Evolutionary conservation across 2,797 vertebrate genomes (phyloP).

Genomic region (Bothrops alternatus): DNA sequence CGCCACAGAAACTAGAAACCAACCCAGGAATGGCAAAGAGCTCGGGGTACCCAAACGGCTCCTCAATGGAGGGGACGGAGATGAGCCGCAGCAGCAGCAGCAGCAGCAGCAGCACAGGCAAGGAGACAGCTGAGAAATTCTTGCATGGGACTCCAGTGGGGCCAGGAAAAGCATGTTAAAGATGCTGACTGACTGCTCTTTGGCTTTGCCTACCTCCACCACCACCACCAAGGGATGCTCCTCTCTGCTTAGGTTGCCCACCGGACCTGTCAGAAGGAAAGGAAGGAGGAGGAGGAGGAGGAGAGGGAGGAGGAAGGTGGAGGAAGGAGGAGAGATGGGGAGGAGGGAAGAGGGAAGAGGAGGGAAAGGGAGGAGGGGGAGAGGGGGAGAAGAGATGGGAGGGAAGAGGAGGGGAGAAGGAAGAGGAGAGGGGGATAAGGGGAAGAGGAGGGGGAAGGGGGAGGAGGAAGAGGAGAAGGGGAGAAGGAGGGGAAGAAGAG

Average conservation of each 20-base stretch:
- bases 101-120: neutral
- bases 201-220: neutral
- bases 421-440: fast-evolving
- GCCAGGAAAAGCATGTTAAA: neutral
- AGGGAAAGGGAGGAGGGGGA: too few species aligned
- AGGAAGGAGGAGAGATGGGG: too few species aligned
- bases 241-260: neutral
- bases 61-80: neutral
- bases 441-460: fast-evolving
- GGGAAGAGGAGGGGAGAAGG: too few species aligned
- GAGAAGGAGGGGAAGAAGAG: too few species aligned
- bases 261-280: neutral
- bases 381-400: too few species aligned
- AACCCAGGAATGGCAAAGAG: neutral
- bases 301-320: too few species aligned
- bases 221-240: neutral
- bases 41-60: neutral
- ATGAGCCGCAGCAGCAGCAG: neutral
- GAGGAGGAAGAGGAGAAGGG: too few species aligned
- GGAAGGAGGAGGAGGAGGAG: neutral
- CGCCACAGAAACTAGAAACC: neutral
- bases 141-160: neutral
- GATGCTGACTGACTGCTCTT: neutral
- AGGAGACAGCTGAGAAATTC: neutral
- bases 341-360: too few species aligned